Base-by-base conservation (phyloP, 2,113 vertebrate genomes). In the Zootoca vivipara region DNA sequence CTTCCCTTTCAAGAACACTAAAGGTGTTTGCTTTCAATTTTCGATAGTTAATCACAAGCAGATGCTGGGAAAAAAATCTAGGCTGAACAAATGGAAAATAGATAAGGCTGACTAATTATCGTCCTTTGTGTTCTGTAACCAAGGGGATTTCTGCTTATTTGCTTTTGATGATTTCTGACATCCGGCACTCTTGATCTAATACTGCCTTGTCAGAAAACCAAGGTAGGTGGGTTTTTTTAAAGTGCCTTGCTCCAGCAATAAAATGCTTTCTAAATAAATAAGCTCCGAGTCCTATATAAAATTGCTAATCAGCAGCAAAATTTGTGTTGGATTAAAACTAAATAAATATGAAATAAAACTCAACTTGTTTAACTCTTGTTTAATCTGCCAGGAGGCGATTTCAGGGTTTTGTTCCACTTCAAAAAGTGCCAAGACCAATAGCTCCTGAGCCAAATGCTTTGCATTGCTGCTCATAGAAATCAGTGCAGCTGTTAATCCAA, bases 11-110 rank as follows among this genome's bases (percentile, higher is more conserved):
- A 40, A 87, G 30, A 86, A 58, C 77, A 0, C 0, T 65, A n/a
- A 87, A 81, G n/a, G 67, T 65, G 65, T 83, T 46, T 42, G 26
- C n/a, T 85, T 83, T 78, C 69, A 88, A 92, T 64, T 83, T 80
- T 58, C 65, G 58, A 86, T 85, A 72, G 58, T 20, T 80, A 70
- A 33, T 30, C 81, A 62, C 16, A 1, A 35, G 35, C 65, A 30
- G 64, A 28, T 22, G 40, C 26, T 73, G 75, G 58, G n/a, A 72
- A 83, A 83, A 83, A 83, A 67, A 74, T 83, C 70, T 82, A 58
- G 26, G 75, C 33, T 15, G 67, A 84, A 24, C 0, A 0, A 1
- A 35, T 9, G 22, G 78, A 78, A 64, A 85, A 38, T 38, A n/a
- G 46, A 38, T 82, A 65, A 79, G 82, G 80, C 2, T 83, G 88